Conservation (phyloP, 2,797 vertebrate genomes). For the Hephaestus fuliginosus region DNA sequence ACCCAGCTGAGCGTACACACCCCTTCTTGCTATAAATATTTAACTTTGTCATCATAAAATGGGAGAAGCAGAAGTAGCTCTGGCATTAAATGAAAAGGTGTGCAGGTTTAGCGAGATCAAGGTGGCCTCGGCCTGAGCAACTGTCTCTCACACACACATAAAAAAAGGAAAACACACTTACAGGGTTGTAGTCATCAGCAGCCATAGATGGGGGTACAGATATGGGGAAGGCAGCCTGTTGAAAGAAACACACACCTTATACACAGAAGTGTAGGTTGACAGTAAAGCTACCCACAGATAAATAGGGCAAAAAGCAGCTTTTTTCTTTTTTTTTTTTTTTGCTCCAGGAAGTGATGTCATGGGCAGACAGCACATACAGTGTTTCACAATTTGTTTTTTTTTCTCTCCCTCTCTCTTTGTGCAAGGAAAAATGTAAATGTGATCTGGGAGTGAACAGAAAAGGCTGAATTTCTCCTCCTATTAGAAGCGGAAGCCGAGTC, state of each 20-base stretch:
- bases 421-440: background rate
- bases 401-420: background rate
- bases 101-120: background rate
- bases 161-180: conserved; percentile 82
- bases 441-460: background rate
- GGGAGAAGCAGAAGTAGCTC: conserved; percentile 59
- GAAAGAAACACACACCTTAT: conserved; percentile 37
- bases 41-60: conserved; percentile 28
- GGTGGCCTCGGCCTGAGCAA: background rate
- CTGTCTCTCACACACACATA: background rate
- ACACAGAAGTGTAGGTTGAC: conserved; percentile 8
- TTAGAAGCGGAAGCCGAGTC: conserved; percentile 11
- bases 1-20: background rate
- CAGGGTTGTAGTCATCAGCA: conserved; percentile 88
- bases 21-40: background rate
- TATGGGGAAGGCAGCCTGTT: conserved; percentile 86
- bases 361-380: background rate
- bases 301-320: background rate
- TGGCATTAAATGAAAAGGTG: background rate
- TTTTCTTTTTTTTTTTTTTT: background rate
- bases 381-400: conserved; percentile 30
- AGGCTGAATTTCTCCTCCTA: background rate
- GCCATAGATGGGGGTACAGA: conserved; percentile 87
- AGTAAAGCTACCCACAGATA: background rate
- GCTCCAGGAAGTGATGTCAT: conserved; percentile 65